These are phyloP conservation scores for Peribatodes rhomboidaria DNA, from an alignment of 2,888 invertebrate species.

Conservation along the genomic window DNA sequence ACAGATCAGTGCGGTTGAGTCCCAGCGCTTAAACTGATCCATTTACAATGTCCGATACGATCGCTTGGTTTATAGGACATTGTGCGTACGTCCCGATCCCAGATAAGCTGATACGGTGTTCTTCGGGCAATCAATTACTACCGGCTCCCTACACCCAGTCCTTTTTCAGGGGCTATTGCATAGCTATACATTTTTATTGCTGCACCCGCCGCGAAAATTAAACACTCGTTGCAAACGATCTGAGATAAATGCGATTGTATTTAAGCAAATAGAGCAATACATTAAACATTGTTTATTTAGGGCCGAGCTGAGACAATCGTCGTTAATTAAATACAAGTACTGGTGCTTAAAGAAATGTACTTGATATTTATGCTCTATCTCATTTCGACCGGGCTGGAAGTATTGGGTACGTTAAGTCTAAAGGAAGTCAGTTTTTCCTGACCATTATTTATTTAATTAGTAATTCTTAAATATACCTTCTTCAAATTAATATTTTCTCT, in stretches of 20 bases:
- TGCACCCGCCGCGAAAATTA: conserved; percentile 73
- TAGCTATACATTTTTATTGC: conserved; percentile 73
- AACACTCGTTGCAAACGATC: conserved; percentile 73
- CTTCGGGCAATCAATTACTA: conserved; percentile 77
- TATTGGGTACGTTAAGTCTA: too few relatives aligned
- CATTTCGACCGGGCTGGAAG: too few relatives aligned
- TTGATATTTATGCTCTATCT: not conserved
- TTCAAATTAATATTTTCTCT: too few relatives aligned
- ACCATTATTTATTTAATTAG: too few relatives aligned
- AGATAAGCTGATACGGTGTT: conserved; percentile 77
- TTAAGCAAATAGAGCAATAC: conserved; percentile 55
- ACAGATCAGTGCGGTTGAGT: conserved; percentile 26
- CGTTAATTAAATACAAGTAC: conserved; percentile 47
- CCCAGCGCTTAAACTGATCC: conserved; percentile 70
- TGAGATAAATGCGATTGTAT: conserved; percentile 69
- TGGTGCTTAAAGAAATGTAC: conserved; percentile 15
- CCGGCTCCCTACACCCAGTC: conserved; percentile 58
- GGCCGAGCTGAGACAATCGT: conserved; percentile 43
- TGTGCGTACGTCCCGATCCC: conserved; percentile 75
- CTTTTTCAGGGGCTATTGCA: conserved; percentile 60
- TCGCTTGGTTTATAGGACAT: conserved; percentile 83
- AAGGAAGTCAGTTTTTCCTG: too few relatives aligned
- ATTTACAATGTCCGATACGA: conserved; percentile 80
- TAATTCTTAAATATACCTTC: too few relatives aligned
- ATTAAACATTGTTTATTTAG: conserved; percentile 63